Percentiles rank a stretch among this genome's conserved stretches.
phyloP scores from a whole-genome alignment of 2,888 invertebrate genomes.

The Acanthoscelides obtectus region DNA sequence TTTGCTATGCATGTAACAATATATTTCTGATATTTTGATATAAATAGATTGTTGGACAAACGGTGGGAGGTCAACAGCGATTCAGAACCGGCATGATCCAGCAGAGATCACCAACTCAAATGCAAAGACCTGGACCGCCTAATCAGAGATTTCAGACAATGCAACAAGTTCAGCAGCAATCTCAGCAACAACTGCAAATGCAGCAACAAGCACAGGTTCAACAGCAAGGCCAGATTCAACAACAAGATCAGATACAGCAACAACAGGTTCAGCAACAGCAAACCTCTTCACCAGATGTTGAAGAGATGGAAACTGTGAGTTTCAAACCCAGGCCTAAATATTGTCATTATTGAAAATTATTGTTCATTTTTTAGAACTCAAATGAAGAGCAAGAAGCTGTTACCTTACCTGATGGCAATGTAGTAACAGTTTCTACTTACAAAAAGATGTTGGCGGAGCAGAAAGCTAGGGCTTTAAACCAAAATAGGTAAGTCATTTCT shows the following conservation, averaged over 20 bases:
- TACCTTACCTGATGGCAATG: slow-evolving; percentile 31
- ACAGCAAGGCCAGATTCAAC: slow-evolving; percentile 9
- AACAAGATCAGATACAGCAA: slow-evolving; percentile 10
- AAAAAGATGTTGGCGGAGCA: slow-evolving; percentile 32
- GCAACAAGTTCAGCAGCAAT: neutral
- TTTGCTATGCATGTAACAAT: no score
- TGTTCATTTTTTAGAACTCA: slow-evolving; percentile 14
- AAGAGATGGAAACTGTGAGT: slow-evolving; percentile 18
- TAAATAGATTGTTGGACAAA: slow-evolving; percentile 2
- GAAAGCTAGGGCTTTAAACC: slow-evolving; percentile 22
- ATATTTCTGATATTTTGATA: no score
- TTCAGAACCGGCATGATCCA: slow-evolving; percentile 1
- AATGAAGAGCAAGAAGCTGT: slow-evolving; percentile 28
- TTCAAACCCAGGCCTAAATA: neutral
- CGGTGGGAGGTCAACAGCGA: slow-evolving; percentile 8
- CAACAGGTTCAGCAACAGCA: neutral
- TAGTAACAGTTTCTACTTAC: slow-evolving; percentile 31
- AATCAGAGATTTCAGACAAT: slow-evolving; percentile 10
- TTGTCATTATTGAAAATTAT: neutral
- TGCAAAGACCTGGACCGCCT: slow-evolving; percentile 3
- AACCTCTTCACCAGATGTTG: slow-evolving; percentile 11
- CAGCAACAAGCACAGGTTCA: neutral
- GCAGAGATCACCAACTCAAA: slow-evolving; percentile 3
- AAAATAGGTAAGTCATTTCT: slow-evolving; percentile 14
- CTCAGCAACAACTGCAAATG: neutral